Conservation (phyloP, 2,888 invertebrate genomes). For the Folsomia candida region DNA sequence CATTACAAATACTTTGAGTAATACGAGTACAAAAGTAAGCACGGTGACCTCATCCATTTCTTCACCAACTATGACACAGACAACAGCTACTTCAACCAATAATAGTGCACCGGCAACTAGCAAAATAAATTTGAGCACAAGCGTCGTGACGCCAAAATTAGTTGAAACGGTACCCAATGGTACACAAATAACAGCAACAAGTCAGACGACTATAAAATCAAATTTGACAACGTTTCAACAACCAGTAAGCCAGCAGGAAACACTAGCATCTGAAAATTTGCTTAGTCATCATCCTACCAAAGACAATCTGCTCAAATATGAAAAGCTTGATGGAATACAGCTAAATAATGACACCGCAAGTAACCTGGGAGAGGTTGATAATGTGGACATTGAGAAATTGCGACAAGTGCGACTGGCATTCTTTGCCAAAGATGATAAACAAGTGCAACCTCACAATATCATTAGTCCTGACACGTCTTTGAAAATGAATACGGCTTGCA, state of each 20-base stretch:
- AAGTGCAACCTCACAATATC: neutral
- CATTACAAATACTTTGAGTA: neutral
- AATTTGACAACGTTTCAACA: neutral
- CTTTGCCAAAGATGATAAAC: constrained; percentile 50
- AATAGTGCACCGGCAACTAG: neutral
- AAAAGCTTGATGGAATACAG: constrained; percentile 42
- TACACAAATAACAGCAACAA: neutral
- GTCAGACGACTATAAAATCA: neutral
- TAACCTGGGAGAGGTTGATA: constrained; percentile 35
- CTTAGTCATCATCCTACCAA: constrained; percentile 47
- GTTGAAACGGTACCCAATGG: neutral
- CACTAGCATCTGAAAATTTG: constrained; percentile 43
- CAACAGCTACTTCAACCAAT: neutral
- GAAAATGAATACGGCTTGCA: neutral
- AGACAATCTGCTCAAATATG: constrained; percentile 38
- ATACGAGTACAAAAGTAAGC: neutral
- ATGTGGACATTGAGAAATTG: constrained; percentile 53
- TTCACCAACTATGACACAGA: neutral
- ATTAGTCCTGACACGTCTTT: neutral
- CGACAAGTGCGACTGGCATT: constrained; percentile 55
- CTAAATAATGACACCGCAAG: constrained; percentile 13
- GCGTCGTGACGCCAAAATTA: neutral
- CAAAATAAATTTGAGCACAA: neutral
- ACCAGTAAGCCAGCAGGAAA: neutral
- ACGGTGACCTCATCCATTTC: neutral